Base-by-base conservation (phyloP, 2,888 invertebrate genomes). In the Encarsia formosa region DNA sequence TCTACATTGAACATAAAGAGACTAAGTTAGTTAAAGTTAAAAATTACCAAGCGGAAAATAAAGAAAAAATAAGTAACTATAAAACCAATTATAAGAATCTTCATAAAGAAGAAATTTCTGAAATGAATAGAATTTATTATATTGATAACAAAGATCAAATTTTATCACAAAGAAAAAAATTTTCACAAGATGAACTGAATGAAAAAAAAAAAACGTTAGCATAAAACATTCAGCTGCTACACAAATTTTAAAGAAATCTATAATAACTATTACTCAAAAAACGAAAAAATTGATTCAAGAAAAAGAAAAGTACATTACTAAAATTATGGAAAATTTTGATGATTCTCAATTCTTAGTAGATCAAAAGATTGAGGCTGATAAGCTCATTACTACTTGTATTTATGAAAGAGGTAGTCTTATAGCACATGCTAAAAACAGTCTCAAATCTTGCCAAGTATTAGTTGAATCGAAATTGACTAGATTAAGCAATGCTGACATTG, bases 381-480 rank as follows among this genome's bases (percentile, higher is more conserved):
- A 11, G 13, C 2, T 50, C 1, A 24, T 44, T 16, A 19, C 39
- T 5, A 23, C 20, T 19, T 6, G 15, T 20, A 34, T 49, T 29
- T 49, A 49, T 22, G 8, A 16, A 9, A n/a, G 49, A 35, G 42
- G 37, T 26, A 26, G 22, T n/a, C n/a, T 26, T 9, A 35, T 41
- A 2, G 13, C 19, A 11, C 1, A 35, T 5, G 3, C 26, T 11
- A 49, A 49, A 38, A 38, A 24, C 13, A 5, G 2, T n/a, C 23
- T 44, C 5, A 6, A 39, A 31, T 24, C 13, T 5, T 38, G 26
- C 9, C 29, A 38, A 38, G 16, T 32, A 3, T 38, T 44, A 19
- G n/a, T 43, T 8, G 23, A 22, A 31, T 1, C 44, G 9, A 16
- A 18, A 1, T 31, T 23, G n/a, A 38, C 1, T 23, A 9, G 24